Base-by-base conservation (phyloP, 2,888 invertebrate genomes). In the Drosophila meridiana region DNA sequence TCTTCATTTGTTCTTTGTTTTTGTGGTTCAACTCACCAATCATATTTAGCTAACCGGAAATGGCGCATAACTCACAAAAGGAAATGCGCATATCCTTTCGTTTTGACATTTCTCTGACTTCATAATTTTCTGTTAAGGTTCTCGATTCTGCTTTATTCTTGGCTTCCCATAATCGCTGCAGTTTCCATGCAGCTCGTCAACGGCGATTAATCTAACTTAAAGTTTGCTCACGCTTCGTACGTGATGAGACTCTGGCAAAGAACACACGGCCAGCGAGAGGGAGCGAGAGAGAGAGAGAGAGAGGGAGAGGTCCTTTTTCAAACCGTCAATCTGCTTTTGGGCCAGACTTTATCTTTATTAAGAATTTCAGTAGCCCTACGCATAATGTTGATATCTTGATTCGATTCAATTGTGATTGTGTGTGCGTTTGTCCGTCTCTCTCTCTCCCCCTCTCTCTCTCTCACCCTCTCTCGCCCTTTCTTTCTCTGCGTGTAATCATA, bases 341-440 rank as follows among this genome's bases (percentile, higher is more conserved):
- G 72, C 64, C 72, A 42, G 73, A 67, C 72, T 76, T 88, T 89
- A 90, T 91, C 91, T 91, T 91, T 90, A 90, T 90, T 91, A 90
- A 89, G 91, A 90, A 91, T 88, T 89, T 87, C 89, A 90, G 91
- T 88, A 90, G 91, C 82, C 76, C 77, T 82, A 61, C 71, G 70
- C 74, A 72, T 68, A 62, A 69, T 70, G 36, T 82, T 88, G 87
- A 87, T 87, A 87, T 87, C 87, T 88, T 88, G 87, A 90, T 88
- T 89, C 78, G 84, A 84, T 89, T 80, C 45, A 60, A 71, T 80
- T 64, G 72, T 68, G 69, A 69, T 66, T 64, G 65, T 77, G 47
- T 63, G 63, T 69, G 66, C 60, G 58, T 70, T 65, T 72, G 67
- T 61, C 26, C 55, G 43, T 40, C 14, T 6, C 14, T n/a, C 3